Conservation (phyloP, 2,797 vertebrate species). For the Cygnus olor region DNA sequence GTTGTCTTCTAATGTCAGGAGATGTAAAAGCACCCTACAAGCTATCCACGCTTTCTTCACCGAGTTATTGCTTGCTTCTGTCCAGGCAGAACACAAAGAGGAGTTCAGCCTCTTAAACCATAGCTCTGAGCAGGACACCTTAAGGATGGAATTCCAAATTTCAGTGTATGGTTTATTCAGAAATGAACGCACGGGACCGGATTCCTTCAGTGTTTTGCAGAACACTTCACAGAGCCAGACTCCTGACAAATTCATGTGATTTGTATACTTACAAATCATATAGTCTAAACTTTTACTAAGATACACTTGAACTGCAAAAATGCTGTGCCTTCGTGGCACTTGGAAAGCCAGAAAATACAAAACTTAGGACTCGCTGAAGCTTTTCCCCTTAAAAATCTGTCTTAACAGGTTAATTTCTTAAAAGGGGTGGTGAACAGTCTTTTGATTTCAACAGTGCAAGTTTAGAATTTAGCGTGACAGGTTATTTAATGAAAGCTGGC, state of each 20-base stretch:
- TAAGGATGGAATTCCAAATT: background rate
- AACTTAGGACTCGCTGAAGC: background rate
- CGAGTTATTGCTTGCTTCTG: background rate
- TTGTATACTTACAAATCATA: background rate
- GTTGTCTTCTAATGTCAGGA: background rate
- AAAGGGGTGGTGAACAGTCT: background rate
- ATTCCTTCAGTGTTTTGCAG: background rate
- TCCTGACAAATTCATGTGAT: background rate
- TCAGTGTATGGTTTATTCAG: background rate
- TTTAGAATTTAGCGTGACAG: background rate
- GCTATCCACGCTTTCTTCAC: background rate
- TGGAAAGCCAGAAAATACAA: background rate
- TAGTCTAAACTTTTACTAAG: background rate
- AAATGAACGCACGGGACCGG: background rate
- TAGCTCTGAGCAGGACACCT: background rate
- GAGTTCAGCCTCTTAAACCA: background rate
- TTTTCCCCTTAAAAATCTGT: background rate
- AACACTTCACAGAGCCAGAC: background rate
- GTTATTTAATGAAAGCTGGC: background rate
- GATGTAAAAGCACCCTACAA: background rate
- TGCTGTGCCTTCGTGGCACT: background rate
- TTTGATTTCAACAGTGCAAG: background rate
- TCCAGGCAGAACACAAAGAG: background rate
- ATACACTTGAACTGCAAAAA: background rate
- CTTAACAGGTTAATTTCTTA: background rate